Evolutionary conservation across 2,888 invertebrate species (phyloP).

Genomic region (Melieria picta): DNA sequence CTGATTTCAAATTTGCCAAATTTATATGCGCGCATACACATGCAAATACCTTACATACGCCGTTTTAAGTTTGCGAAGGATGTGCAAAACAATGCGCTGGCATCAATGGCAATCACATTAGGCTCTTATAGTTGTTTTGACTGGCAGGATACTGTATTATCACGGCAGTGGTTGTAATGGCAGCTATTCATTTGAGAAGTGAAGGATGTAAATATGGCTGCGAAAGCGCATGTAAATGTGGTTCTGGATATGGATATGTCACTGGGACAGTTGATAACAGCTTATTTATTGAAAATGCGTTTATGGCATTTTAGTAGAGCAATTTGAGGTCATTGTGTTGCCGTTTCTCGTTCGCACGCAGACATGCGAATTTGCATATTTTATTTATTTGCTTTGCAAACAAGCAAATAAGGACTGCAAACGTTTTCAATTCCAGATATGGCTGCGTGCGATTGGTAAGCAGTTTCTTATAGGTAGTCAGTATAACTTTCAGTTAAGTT

Average conservation of each 20-base stretch:
- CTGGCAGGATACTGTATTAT: no score
- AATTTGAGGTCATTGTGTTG: slow-evolving; percentile 19
- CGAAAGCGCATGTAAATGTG: not conserved
- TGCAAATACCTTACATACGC: not conserved
- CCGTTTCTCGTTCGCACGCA: slow-evolving; percentile 9
- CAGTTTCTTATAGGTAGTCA: not conserved
- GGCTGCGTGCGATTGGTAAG: not conserved
- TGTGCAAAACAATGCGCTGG: no score
- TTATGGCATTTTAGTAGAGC: slow-evolving; percentile 9
- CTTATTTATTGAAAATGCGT: slow-evolving; percentile 27
- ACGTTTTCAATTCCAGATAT: not conserved
- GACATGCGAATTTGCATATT: slow-evolving; percentile 2
- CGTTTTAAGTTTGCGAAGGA: no score
- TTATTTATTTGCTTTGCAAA: not conserved
- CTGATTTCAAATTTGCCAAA: not conserved
- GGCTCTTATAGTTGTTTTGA: no score
- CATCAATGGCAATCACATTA: no score
- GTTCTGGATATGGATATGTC: slow-evolving; percentile 1
- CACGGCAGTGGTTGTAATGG: no score
- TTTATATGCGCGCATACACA: not conserved
- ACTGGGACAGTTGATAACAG: slow-evolving; percentile 9
- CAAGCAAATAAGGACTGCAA: not conserved
- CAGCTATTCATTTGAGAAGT: no score
- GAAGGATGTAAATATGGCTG: not conserved
- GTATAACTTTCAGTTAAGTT: no score